phyloP scores from a whole-genome alignment of 23 tunicate genomes.

The Ascidia mentula region DNA sequence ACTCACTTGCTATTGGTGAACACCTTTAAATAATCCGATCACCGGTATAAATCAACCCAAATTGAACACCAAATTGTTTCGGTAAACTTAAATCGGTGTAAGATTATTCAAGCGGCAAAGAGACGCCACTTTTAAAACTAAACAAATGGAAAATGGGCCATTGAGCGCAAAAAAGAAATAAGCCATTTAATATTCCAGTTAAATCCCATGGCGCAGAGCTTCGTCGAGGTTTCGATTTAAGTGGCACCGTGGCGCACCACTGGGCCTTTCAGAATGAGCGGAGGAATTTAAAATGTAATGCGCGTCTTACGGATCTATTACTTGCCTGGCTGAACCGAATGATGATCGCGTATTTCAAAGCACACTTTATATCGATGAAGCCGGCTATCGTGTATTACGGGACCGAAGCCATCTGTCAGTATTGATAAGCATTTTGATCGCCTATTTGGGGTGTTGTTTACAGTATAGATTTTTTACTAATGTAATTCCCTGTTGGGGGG shows the following conservation, averaged over 20 bases:
- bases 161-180: background rate
- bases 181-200: background rate
- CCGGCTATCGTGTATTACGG: background rate
- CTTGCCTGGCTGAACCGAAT: background rate
- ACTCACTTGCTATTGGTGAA: too few relatives aligned
- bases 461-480: too few relatives aligned
- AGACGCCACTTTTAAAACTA: too few relatives aligned
- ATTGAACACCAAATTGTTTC: too few relatives aligned
- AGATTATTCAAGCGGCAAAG: too few relatives aligned
- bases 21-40: too few relatives aligned
- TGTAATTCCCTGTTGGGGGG: too few relatives aligned
- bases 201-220: background rate
- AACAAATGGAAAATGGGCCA: too few relatives aligned
- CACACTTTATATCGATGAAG: background rate
- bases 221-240: background rate
- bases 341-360: background rate
- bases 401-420: background rate
- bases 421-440: background rate
- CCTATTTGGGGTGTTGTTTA: background rate
- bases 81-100: too few relatives aligned
- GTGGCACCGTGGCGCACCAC: background rate
- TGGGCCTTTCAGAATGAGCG: background rate
- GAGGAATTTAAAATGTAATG: background rate
- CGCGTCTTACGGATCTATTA: background rate
- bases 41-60: too few relatives aligned